phyloP scores from a whole-genome alignment of 2,113 vertebrate genomes.

The Symphodus melops region DNA sequence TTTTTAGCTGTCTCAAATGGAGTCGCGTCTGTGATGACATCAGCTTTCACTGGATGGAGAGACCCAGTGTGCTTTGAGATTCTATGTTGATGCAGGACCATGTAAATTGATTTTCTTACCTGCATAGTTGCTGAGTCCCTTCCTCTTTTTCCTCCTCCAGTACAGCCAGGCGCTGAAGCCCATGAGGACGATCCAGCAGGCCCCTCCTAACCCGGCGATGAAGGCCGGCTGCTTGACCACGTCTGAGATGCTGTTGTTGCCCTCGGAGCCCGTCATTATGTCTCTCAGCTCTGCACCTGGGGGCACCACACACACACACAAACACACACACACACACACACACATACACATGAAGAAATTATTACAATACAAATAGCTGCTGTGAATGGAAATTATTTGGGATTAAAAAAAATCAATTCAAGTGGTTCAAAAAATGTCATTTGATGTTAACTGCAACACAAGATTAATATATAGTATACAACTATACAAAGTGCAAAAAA shows the following conservation, averaged over 20 bases:
- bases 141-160: slow-evolving; percentile 97
- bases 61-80: slow-evolving; percentile 53
- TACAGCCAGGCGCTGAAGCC: slow-evolving; percentile 98
- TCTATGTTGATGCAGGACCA: slow-evolving; percentile 54
- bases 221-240: slow-evolving; percentile 97
- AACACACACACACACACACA: background rate
- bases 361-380: background rate
- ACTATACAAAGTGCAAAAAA: background rate
- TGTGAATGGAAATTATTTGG: background rate
- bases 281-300: slow-evolving; percentile 82
- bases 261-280: slow-evolving; percentile 90
- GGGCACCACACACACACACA: slow-evolving; percentile 6
- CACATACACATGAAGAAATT: background rate
- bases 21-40: slow-evolving; percentile 64
- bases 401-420: background rate
- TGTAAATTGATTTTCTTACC: slow-evolving; percentile 80
- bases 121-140: slow-evolving; percentile 97
- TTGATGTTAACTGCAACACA: background rate
- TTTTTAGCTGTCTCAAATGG: slow-evolving; percentile 67
- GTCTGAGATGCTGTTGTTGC: slow-evolving; percentile 94
- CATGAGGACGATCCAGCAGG: slow-evolving; percentile 98
- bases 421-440: background rate
- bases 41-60: slow-evolving; percentile 44
- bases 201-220: slow-evolving; percentile 94
- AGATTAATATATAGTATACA: background rate